Percentiles rank a stretch among this genome's conserved stretches.
These are phyloP conservation scores for Coendou prehensilis DNA, from an alignment of 2,797 vertebrate genomes.

Conservation along the genomic window DNA sequence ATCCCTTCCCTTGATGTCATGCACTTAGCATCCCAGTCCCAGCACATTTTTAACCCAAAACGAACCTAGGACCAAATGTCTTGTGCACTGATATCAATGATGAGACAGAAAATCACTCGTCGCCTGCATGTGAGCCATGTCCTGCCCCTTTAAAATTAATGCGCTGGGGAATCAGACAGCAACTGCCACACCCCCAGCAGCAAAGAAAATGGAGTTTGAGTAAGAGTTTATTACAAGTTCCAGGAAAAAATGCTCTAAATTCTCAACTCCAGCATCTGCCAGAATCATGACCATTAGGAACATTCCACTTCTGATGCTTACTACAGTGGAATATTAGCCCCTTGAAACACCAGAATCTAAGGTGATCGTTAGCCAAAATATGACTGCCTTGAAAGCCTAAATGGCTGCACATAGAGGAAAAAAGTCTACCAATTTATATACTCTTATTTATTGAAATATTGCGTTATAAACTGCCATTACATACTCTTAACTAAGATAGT, in stretches of 20 bases:
- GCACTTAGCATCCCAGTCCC: background rate
- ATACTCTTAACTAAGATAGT: conserved; percentile 6
- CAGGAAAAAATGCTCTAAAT: background rate
- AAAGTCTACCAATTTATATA: background rate
- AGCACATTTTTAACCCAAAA: background rate
- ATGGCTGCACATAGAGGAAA: background rate
- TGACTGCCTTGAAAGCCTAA: background rate
- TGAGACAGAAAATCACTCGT: background rate
- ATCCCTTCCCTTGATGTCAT: background rate
- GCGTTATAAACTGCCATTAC: background rate
- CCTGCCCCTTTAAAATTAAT: background rate
- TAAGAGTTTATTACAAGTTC: background rate
- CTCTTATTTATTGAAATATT: conserved; percentile 17
- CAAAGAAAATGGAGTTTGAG: background rate
- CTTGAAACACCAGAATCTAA: background rate
- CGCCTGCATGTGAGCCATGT: background rate
- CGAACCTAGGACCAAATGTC: background rate
- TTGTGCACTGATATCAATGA: background rate
- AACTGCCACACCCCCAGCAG: background rate
- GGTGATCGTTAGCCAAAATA: background rate
- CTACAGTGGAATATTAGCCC: background rate
- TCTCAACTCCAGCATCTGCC: background rate
- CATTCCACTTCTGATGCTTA: background rate
- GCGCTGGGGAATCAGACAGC: background rate
- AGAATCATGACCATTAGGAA: background rate